Conservation (phyloP, 2,113 vertebrate species). For the Saguinus midas region DNA sequence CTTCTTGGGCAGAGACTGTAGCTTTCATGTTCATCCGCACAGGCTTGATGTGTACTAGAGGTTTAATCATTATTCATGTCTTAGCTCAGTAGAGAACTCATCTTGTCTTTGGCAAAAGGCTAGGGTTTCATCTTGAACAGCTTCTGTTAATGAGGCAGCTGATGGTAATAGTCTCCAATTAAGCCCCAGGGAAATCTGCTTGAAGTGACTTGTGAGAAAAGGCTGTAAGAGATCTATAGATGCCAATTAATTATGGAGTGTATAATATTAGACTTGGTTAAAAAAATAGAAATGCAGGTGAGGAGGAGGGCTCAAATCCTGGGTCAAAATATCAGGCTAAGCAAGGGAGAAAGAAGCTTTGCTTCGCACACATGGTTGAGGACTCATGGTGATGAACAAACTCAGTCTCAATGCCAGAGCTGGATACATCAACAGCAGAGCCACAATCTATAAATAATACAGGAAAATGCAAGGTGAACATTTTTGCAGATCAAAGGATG, state of each 20-base stretch:
- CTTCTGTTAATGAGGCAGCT: not conserved
- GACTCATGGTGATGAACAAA: not conserved
- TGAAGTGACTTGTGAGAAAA: not conserved
- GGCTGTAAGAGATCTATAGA: not conserved
- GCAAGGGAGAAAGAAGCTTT: not conserved
- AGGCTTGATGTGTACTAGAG: not conserved
- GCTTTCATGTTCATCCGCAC: not conserved
- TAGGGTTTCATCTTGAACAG: not conserved
- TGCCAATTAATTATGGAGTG: not conserved
- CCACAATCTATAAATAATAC: not conserved
- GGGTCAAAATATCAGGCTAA: not conserved
- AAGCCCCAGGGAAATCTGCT: not conserved
- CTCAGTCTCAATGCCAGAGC: not conserved
- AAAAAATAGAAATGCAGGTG: not conserved
- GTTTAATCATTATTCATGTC: not conserved
- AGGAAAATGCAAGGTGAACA: not conserved
- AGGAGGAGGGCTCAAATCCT: not conserved
- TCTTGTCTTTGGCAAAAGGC: not conserved
- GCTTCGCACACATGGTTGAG: not conserved
- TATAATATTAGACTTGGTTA: not conserved
- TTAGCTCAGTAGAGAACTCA: not conserved
- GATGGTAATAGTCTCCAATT: not conserved
- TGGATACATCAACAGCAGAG: not conserved
- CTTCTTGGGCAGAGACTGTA: not conserved
- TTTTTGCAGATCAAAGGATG: not conserved